phyloP scores from a whole-genome alignment of 2,888 invertebrate genomes.

The Melinaea marsaeus region DNA sequence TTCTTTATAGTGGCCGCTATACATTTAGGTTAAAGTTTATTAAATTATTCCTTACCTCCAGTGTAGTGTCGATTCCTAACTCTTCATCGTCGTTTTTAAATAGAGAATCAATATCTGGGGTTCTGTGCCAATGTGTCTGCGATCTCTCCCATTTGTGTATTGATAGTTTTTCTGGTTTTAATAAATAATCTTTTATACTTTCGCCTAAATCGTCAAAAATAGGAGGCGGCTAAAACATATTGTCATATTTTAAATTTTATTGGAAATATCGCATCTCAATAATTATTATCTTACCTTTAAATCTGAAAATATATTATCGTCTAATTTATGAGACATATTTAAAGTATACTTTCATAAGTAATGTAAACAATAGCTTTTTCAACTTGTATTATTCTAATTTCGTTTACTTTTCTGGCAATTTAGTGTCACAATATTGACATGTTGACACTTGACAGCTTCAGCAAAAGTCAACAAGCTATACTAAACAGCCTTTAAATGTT shows the following conservation, averaged over 20 bases:
- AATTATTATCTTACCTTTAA: conserved; percentile 43
- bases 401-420: too few species aligned
- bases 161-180: conserved; percentile 82
- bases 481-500: too few species aligned
- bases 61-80: conserved; percentile 56
- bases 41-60: conserved; percentile 48
- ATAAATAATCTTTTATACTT: conserved; percentile 81
- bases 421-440: too few species aligned
- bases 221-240: conserved; percentile 75
- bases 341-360: too few species aligned
- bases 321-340: conserved; percentile 46
- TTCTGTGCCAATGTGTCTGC: conserved; percentile 77
- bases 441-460: too few species aligned
- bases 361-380: too few species aligned
- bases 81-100: conserved; percentile 66
- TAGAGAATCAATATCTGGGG: conserved; percentile 42
- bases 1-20: too few species aligned
- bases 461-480: too few species aligned
- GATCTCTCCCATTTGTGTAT: conserved; percentile 84
- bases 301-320: conserved; percentile 48
- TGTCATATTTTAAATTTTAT: background rate
- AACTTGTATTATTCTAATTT: too few species aligned
- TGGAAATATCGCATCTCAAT: background rate
- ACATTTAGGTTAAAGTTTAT: too few species aligned
- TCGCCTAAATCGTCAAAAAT: conserved; percentile 81